These are phyloP conservation scores for Rallus limicola DNA, from an alignment of 2,113 vertebrate species.

Conservation along the genomic window DNA sequence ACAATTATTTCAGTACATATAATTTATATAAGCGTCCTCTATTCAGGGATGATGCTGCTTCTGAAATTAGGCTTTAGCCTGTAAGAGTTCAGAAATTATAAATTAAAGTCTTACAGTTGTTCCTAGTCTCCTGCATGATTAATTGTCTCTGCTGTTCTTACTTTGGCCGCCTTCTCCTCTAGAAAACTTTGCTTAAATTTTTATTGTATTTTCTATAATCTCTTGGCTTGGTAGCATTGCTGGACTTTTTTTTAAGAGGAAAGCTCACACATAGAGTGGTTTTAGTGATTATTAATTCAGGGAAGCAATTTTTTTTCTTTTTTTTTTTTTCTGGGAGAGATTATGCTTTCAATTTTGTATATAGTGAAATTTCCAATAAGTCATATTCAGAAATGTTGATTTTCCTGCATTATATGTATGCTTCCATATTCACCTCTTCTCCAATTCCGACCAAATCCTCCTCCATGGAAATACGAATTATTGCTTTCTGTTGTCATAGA, in stretches of 20 bases:
- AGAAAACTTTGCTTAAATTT: background rate
- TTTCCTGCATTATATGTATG: background rate
- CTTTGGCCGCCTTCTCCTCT: background rate
- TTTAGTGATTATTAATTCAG: background rate
- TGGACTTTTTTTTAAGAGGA: background rate
- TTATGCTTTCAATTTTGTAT: background rate
- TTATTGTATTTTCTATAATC: background rate
- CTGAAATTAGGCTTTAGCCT: background rate
- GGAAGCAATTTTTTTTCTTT: background rate
- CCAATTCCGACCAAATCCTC: background rate
- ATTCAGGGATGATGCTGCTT: background rate
- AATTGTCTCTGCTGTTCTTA: background rate
- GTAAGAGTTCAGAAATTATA: background rate
- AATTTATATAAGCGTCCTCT: background rate
- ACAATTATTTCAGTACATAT: background rate
- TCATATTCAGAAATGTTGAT: background rate
- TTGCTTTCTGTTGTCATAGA: background rate
- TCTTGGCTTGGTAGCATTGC: background rate
- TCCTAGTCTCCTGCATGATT: background rate
- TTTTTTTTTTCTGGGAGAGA: background rate
- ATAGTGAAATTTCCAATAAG: background rate
- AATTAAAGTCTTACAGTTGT: background rate
- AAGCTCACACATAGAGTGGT: background rate
- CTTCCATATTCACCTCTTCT: background rate
- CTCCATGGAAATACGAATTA: background rate